Base-by-base conservation (phyloP, 1,140 invertebrate species). In the Drosophila ercepeae region DNA sequence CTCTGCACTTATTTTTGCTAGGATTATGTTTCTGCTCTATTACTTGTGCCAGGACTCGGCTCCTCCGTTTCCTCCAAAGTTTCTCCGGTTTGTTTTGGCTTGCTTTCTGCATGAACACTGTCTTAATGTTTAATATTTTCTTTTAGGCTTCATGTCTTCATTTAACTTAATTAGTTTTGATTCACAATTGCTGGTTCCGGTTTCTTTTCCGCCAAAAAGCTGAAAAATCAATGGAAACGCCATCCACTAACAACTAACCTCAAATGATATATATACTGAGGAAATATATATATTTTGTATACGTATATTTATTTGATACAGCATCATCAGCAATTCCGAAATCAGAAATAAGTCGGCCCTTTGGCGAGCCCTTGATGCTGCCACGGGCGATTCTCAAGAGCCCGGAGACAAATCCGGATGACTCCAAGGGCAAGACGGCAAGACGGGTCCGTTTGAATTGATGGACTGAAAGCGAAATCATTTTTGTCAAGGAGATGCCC, bases 161-260 rank as follows among this genome's bases (percentile, higher is more conserved):
- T 78, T 88, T 88, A 77, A 77, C 64, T 70, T 86, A 88, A 86
- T 86, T 88, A 86, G 77, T 82, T 86, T 88, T 70, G 71, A 84
- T 76, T 76, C 54, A 67, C 27, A 67, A 45, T 53, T 34, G 44
- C 39, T 41, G 58, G 29, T 16, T 36, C 48, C 29, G 3, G 29
- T 21, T 29, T 8, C 8, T 29, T 29, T 29, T 32, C 4, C 29
- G 29, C 29, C 29, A 11, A 32, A 32, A n/a, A 11, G 11, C 29
- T 32, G 29, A 32, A 29, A 27, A 64, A 67, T 45, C 60, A 46
- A 67, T 67, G 60, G 39, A 45, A 65, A 21, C 18, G 63, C 63
- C 44, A 67, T 61, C 63, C 44, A 67, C 64, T 67, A 67, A 67
- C 13, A 3, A 3, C 14, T 11, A 7, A n/a, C 25, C 44, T 1